phyloP scores from a whole-genome alignment of 2,888 invertebrate genomes.

The Chaetogeoica ovagalla region DNA sequence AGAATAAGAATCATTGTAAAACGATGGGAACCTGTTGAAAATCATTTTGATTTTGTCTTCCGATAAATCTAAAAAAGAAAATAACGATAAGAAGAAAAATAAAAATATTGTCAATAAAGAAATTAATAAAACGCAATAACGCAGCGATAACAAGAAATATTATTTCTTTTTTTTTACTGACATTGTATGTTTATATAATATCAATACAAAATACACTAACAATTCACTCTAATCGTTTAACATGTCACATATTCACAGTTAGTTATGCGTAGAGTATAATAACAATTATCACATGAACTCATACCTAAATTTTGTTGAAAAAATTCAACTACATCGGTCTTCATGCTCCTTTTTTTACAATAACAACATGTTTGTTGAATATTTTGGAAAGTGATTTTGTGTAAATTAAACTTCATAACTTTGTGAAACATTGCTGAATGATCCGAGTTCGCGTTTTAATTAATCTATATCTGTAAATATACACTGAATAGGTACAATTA shows the following conservation, averaged over 20 bases:
- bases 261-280: neutral
- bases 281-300: neutral
- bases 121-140: neutral
- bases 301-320: conserved; percentile 24
- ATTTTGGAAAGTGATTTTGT: neutral
- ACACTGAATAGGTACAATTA: too few species aligned
- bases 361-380: conserved; percentile 8
- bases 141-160: neutral
- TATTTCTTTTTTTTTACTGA: neutral
- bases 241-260: neutral
- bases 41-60: neutral
- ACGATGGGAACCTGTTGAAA: conserved; percentile 14
- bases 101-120: neutral
- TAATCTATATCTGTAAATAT: neutral
- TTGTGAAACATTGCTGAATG: conserved; percentile 5
- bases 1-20: conserved; percentile 13
- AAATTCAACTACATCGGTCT: neutral
- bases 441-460: neutral
- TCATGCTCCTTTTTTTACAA: neutral
- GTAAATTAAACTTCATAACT: neutral
- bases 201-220: neutral
- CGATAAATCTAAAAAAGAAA: conserved; percentile 26
- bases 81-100: neutral
- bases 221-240: neutral
- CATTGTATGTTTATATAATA: neutral